phyloP scores from a whole-genome alignment of 35 echinoderm and acorn worm genomes.

The Diadema setosum region DNA sequence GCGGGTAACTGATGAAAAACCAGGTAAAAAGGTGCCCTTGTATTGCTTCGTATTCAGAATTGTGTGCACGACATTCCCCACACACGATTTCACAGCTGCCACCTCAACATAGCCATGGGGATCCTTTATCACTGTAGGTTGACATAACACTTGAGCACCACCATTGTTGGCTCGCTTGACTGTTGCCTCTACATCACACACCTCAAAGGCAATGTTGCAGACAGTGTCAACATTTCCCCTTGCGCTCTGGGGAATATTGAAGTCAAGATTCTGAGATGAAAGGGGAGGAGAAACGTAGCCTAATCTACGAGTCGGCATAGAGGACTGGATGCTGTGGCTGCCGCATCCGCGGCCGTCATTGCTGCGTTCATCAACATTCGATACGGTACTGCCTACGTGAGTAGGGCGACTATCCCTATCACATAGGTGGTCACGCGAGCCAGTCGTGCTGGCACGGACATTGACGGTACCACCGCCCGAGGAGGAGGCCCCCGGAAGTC shows the following conservation, averaged over 20 bases:
- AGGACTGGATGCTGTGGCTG: background rate
- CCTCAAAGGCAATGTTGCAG: slow-evolving; percentile 90
- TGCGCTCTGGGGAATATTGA: background rate
- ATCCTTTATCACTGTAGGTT: slow-evolving; percentile 33
- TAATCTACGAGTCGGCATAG: background rate
- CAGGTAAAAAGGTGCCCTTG: slow-evolving; percentile 77
- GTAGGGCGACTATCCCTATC: too few relatives aligned
- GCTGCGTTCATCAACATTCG: background rate
- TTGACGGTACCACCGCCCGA: background rate
- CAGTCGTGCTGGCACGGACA: too few relatives aligned
- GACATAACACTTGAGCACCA: slow-evolving; percentile 58
- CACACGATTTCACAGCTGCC: slow-evolving; percentile 71
- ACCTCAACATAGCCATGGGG: slow-evolving; percentile 29
- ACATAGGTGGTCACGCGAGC: background rate
- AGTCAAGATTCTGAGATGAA: background rate
- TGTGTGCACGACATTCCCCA: slow-evolving; percentile 89
- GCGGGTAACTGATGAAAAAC: background rate
- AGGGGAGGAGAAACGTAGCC: background rate
- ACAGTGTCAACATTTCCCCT: slow-evolving; percentile 48
- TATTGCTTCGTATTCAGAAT: slow-evolving; percentile 70
- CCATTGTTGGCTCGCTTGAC: slow-evolving; percentile 36
- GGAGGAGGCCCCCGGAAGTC: background rate
- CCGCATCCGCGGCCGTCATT: background rate
- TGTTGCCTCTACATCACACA: slow-evolving; percentile 45
- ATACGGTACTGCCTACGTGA: too few relatives aligned